Percentiles rank a stretch among this genome's conserved stretches.
Conservation (phyloP, 2,888 invertebrate species). For the Eristalinus aeneus region DNA sequence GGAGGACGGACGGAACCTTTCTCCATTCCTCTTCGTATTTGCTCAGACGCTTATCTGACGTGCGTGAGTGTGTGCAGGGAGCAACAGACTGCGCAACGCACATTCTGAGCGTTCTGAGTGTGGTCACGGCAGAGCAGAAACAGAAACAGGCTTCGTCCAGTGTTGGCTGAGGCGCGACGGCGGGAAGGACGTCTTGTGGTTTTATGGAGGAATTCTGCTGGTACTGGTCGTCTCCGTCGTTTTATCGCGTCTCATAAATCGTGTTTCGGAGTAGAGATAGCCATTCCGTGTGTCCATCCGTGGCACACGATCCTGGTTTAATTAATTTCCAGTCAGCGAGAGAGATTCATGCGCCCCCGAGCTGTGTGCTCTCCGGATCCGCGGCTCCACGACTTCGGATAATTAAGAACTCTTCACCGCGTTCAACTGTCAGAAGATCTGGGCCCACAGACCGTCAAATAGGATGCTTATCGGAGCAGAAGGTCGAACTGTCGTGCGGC, state of each 20-base stretch:
- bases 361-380: background rate
- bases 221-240: slow-evolving; percentile 39
- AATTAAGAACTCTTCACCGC: background rate
- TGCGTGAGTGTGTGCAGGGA: slow-evolving; percentile 24
- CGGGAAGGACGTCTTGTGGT: slow-evolving; percentile 61
- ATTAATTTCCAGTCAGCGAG: slow-evolving; percentile 40
- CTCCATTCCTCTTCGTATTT: slow-evolving; percentile 26
- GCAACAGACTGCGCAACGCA: slow-evolving; percentile 45
- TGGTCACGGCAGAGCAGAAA: slow-evolving; percentile 26
- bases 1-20: slow-evolving; percentile 22
- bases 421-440: slow-evolving; percentile 5
- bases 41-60: slow-evolving; percentile 58
- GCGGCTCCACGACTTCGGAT: slow-evolving; percentile 3
- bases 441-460: slow-evolving; percentile 28
- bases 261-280: slow-evolving; percentile 15
- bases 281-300: slow-evolving; percentile 18
- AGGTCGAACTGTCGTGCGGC: slow-evolving; percentile 8
- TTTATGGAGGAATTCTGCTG: slow-evolving; percentile 54
- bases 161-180: background rate
- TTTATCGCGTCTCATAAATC: slow-evolving; percentile 67
- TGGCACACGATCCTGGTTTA: slow-evolving; percentile 52
- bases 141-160: slow-evolving; percentile 24
- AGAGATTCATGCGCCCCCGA: background rate
- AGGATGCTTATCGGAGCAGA: slow-evolving; percentile 18
- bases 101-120: slow-evolving; percentile 55